Evolutionary conservation across 2,888 invertebrate genomes (phyloP).

Genomic region (Sphinx pinastri): DNA sequence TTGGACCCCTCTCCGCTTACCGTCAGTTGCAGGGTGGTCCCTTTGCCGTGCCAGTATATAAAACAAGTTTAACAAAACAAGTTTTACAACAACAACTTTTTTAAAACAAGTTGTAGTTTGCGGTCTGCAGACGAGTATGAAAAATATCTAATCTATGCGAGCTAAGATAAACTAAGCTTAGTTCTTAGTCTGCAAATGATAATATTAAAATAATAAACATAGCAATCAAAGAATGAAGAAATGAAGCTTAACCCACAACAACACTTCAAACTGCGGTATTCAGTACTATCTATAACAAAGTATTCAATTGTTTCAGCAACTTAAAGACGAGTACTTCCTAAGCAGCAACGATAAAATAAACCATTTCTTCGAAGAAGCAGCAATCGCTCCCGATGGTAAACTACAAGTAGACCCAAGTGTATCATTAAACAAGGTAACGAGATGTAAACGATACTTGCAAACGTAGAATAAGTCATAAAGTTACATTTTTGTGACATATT

Average conservation of each 20-base stretch:
- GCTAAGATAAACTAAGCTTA: too few relatives aligned
- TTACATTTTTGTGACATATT: background rate
- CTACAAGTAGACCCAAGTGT: conserved; percentile 86
- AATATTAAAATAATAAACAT: too few relatives aligned
- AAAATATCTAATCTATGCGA: too few relatives aligned
- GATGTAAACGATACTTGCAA: background rate
- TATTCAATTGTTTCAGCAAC: conserved; percentile 60
- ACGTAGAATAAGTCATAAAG: background rate
- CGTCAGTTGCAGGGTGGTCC: too few relatives aligned
- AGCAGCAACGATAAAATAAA: conserved; percentile 96
- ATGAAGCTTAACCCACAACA: background rate
- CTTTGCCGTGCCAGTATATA: too few relatives aligned
- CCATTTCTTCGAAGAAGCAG: conserved; percentile 95
- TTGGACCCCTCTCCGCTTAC: too few relatives aligned
- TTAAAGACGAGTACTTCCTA: conserved; percentile 91
- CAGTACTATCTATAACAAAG: background rate
- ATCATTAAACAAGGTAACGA: conserved; percentile 88
- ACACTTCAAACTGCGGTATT: background rate
- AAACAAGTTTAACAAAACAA: too few relatives aligned
- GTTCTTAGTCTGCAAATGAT: too few relatives aligned
- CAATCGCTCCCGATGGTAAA: conserved; percentile 89
- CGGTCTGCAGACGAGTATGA: too few relatives aligned
- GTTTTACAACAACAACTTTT: too few relatives aligned
- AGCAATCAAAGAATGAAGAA: background rate
- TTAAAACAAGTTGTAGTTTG: too few relatives aligned